Conservation (phyloP, 1,140 invertebrate genomes). For the Pachyrhynchus sulphureomaculatus region DNA sequence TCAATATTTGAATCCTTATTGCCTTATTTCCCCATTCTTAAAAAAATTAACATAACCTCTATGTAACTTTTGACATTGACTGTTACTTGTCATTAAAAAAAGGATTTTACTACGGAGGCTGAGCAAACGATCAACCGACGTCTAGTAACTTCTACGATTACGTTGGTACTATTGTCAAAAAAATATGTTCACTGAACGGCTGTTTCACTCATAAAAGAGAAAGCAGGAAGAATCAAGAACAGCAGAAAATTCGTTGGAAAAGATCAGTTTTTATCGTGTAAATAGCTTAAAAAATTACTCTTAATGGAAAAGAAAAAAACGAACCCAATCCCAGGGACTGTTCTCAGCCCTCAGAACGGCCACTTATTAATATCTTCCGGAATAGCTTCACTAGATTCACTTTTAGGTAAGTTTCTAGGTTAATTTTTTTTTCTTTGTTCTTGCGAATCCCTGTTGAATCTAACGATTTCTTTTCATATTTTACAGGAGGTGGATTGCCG, state of each 20-base stretch:
- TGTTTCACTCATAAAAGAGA: not conserved
- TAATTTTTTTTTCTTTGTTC: constrained; percentile 36
- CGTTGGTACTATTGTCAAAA: no score
- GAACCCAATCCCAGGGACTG: constrained; percentile 61
- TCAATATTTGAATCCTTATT: no score
- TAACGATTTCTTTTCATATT: constrained; percentile 18
- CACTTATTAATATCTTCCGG: constrained; percentile 70
- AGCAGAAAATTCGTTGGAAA: not conserved
- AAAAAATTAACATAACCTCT: no score
- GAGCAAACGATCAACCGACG: no score
- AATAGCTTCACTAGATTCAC: constrained; percentile 68
- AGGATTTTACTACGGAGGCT: no score
- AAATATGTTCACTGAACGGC: no score
- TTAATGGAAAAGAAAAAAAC: constrained; percentile 42
- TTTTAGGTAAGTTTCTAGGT: constrained; percentile 58
- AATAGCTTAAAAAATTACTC: not conserved
- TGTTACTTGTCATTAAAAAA: no score
- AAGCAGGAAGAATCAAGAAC: not conserved
- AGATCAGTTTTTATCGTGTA: not conserved
- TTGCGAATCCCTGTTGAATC: constrained; percentile 20
- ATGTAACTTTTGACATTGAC: no score
- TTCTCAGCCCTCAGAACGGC: constrained; percentile 65
- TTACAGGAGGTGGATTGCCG: constrained; percentile 61
- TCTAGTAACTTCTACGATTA: no score
- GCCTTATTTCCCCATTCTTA: no score